phyloP scores from a whole-genome alignment of 2,113 vertebrate species.

The Strigops habroptila region DNA sequence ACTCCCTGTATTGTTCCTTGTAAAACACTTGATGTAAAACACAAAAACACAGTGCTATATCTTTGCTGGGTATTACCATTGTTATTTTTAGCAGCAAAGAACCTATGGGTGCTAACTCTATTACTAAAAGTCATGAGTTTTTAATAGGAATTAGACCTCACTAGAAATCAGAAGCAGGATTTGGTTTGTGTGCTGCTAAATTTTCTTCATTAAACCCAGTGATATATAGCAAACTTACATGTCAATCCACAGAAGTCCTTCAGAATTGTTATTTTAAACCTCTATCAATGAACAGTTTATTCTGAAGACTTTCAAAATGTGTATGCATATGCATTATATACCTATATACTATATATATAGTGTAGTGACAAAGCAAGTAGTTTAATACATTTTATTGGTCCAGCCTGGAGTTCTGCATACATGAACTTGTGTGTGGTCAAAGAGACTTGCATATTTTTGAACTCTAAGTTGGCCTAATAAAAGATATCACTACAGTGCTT shows the following conservation, averaged over 20 bases:
- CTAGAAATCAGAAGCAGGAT: conserved; percentile 4
- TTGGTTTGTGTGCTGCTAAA: neutral
- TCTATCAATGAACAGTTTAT: conserved; percentile 22
- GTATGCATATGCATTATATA: neutral
- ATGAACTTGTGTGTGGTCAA: conserved; percentile 47
- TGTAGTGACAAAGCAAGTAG: conserved; percentile 39
- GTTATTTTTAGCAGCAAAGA: neutral
- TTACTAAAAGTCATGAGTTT: neutral
- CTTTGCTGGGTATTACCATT: neutral
- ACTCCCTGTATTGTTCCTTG: neutral
- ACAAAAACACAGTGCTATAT: neutral
- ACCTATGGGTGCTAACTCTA: neutral
- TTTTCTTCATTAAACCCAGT: conserved; percentile 9
- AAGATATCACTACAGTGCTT: conserved; percentile 62
- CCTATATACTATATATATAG: neutral
- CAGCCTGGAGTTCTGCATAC: conserved; percentile 3
- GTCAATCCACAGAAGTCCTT: conserved; percentile 14
- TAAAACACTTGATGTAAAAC: neutral
- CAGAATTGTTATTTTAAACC: conserved; percentile 39
- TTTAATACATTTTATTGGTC: conserved; percentile 42
- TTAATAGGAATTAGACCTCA: neutral
- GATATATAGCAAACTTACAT: neutral
- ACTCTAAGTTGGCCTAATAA: conserved; percentile 63
- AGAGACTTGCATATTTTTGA: conserved; percentile 56
- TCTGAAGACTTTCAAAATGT: conserved; percentile 8